Percentiles rank a stretch among this genome's conserved stretches.
phyloP scores from a whole-genome alignment of 2,888 invertebrate species.

The Dicyrtoma fusca region DNA sequence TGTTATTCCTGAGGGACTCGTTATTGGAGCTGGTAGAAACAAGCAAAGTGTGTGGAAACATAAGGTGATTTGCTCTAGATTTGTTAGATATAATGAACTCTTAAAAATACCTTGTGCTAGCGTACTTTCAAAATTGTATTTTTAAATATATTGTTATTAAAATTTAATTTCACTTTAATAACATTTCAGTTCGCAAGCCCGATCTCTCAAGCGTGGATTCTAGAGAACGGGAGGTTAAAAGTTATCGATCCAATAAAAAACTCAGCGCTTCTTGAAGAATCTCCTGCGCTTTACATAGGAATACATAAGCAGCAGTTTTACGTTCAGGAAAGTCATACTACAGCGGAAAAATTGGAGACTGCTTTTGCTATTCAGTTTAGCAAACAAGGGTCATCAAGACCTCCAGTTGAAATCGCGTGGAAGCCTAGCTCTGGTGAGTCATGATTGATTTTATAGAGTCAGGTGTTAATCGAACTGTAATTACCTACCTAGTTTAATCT shows the following conservation, averaged over 20 bases:
- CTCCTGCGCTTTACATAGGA: slow-evolving; percentile 80
- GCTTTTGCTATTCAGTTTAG: slow-evolving; percentile 26
- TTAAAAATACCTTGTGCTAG: too few species aligned
- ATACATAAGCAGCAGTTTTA: slow-evolving; percentile 74
- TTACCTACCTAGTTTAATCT: too few species aligned
- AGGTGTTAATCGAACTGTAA: too few species aligned
- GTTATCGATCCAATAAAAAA: slow-evolving; percentile 73
- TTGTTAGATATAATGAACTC: too few species aligned
- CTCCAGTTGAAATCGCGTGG: slow-evolving; percentile 48
- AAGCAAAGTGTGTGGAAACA: slow-evolving; percentile 72
- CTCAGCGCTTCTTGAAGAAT: slow-evolving; percentile 55
- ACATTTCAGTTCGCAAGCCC: slow-evolving; percentile 74
- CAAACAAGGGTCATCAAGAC: slow-evolving; percentile 7
- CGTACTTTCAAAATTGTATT: background rate
- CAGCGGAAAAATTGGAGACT: slow-evolving; percentile 45
- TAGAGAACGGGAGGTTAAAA: slow-evolving; percentile 69
- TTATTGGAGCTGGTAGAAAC: slow-evolving; percentile 68
- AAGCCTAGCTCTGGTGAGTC: slow-evolving; percentile 39
- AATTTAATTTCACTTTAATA: background rate
- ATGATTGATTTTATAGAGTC: too few species aligned
- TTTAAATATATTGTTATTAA: too few species aligned
- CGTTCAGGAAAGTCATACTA: slow-evolving; percentile 55
- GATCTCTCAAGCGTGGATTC: slow-evolving; percentile 85
- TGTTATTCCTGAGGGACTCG: slow-evolving; percentile 72
- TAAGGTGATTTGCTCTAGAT: slow-evolving; percentile 65